Conservation (phyloP, 2,888 invertebrate genomes). For the Pemphredon lugubris region DNA sequence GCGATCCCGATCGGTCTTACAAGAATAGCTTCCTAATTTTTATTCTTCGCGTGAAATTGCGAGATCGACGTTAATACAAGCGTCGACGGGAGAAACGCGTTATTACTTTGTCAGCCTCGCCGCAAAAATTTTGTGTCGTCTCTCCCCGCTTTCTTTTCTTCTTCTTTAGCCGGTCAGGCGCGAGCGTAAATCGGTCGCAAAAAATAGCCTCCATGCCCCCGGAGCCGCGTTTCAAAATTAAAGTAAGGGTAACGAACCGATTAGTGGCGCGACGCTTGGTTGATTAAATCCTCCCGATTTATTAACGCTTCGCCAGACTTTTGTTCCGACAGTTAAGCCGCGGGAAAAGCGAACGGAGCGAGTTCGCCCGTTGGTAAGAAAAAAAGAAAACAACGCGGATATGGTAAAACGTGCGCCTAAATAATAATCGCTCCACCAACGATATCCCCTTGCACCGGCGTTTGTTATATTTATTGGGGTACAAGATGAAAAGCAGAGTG, state of each 20-base stretch:
- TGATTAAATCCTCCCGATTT: constrained; percentile 41
- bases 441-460: not conserved
- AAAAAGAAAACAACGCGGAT: no score
- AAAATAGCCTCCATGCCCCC: constrained; percentile 47
- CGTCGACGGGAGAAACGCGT: no score
- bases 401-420: not conserved
- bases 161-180: constrained; percentile 28
- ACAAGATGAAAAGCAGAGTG: no score
- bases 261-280: constrained; percentile 33
- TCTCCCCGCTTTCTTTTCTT: constrained; percentile 22
- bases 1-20: no score
- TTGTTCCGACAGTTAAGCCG: constrained; percentile 30
- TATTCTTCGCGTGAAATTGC: no score
- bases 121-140: not conserved
- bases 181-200: constrained; percentile 49
- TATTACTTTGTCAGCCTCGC: no score
- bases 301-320: constrained; percentile 27
- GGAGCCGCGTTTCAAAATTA: constrained; percentile 49
- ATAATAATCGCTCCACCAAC: not conserved
- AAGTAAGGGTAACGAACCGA: constrained; percentile 53
- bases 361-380: constrained; percentile 2
- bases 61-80: no score
- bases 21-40: no score
- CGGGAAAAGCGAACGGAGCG: not conserved
- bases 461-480: no score